Conservation (phyloP, 2,888 invertebrate genomes). For the Nyleta sp. region DNA sequence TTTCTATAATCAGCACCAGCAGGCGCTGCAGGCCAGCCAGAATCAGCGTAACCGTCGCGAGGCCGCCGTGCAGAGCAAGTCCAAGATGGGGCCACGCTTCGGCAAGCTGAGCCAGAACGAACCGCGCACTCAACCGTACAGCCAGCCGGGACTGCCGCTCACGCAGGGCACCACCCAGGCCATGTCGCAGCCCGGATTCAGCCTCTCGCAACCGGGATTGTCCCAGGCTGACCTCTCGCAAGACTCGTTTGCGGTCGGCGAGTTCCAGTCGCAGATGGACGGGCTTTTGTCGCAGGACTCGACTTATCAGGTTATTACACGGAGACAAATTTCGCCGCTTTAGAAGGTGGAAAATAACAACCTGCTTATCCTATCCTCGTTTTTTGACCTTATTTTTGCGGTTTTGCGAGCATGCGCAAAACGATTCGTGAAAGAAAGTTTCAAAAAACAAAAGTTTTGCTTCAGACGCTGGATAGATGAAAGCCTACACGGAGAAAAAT, state of each 20-base stretch:
- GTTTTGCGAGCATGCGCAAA: no score
- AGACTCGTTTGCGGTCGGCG: constrained; percentile 91
- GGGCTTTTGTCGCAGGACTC: constrained; percentile 97
- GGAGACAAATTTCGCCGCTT: no score
- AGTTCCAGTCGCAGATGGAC: constrained; percentile 97
- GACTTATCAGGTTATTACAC: constrained; percentile 86
- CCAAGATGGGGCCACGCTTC: constrained; percentile 76
- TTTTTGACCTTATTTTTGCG: no score
- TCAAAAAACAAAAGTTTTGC: no score
- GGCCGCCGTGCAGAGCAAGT: constrained; percentile 44
- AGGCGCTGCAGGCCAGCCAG: constrained; percentile 86
- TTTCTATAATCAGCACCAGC: constrained; percentile 90
- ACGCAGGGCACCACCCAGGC: constrained; percentile 84
- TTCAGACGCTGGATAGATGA: no score
- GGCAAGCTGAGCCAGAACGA: constrained; percentile 86
- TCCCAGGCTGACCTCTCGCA: constrained; percentile 90
- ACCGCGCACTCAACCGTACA: constrained; percentile 88
- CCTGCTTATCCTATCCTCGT: no score
- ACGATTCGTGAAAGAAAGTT: no score
- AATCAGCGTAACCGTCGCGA: constrained; percentile 80
- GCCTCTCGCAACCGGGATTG: constrained; percentile 85
- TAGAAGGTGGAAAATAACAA: no score
- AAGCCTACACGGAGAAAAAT: no score
- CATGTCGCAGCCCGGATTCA: constrained; percentile 87
- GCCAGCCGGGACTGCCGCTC: constrained; percentile 82